phyloP scores from a whole-genome alignment of 2,888 invertebrate species.

The Theretra japonica region DNA sequence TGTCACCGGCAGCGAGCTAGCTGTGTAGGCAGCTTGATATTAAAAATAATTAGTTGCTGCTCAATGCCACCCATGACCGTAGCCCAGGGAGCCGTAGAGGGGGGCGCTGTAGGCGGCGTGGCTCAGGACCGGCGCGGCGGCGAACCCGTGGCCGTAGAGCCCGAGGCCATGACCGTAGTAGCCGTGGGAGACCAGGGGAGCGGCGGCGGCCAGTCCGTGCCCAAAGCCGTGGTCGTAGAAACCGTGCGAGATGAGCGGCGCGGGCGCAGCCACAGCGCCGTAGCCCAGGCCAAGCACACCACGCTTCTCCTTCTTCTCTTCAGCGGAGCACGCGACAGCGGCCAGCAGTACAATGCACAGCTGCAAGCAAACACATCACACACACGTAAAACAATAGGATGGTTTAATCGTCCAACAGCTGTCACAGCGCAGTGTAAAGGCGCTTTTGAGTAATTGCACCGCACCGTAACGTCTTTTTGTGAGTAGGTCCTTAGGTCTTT shows the following conservation, averaged over 20 bases:
- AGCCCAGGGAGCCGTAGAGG: conserved; percentile 47
- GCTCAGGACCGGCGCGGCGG: conserved; percentile 41
- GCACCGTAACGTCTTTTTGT: too few species aligned
- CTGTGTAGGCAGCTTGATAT: not conserved
- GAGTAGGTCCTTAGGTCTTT: too few species aligned
- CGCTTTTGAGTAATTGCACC: too few species aligned
- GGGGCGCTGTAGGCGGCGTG: conserved; percentile 41
- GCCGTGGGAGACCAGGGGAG: conserved; percentile 45
- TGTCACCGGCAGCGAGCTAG: not conserved
- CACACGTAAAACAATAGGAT: too few species aligned
- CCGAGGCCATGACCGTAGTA: conserved; percentile 62
- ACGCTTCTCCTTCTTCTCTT: conserved; percentile 80
- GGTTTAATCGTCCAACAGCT: too few species aligned
- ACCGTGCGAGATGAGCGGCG: conserved; percentile 44
- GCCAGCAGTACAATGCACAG: conserved; percentile 67
- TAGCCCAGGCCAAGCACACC: conserved; percentile 79
- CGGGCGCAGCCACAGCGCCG: conserved; percentile 50
- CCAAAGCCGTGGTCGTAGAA: conserved; percentile 57
- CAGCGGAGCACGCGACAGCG: conserved; percentile 63
- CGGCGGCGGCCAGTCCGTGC: conserved; percentile 43
- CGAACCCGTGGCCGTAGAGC: conserved; percentile 44
- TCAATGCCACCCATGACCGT: conserved; percentile 68
- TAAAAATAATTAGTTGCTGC: conserved; percentile 14
- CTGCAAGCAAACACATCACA: conserved; percentile 46
- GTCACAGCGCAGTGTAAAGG: too few species aligned